Percentiles rank a stretch among this genome's conserved stretches.
phyloP scores from a whole-genome alignment of 2,113 vertebrate species.

The Bungarus multicinctus region DNA sequence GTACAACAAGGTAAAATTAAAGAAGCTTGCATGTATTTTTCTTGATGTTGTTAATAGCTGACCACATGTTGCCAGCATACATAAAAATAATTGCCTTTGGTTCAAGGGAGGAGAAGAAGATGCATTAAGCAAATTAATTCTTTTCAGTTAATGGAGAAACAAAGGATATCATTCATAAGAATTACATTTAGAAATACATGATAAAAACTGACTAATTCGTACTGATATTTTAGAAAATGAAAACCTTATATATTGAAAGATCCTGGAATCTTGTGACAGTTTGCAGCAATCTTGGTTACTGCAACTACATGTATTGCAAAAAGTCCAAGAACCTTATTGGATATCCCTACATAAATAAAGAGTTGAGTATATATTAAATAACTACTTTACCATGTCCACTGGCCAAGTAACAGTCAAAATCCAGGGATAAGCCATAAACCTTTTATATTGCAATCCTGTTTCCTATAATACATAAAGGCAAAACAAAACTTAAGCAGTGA shows the following conservation, averaged over 20 bases:
- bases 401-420: constrained; percentile 94
- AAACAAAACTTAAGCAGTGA: neutral
- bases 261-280: neutral
- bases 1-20: neutral
- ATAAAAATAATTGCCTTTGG: neutral
- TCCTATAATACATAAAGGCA: constrained; percentile 64
- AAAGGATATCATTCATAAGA: neutral
- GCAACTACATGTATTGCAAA: neutral
- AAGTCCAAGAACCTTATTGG: neutral
- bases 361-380: neutral
- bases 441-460: constrained; percentile 87
- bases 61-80: neutral
- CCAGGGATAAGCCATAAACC: constrained; percentile 89
- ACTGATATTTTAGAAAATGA: neutral
- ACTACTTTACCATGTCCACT: constrained; percentile 73
- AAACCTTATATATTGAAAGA: neutral
- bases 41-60: neutral
- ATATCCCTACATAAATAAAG: no score
- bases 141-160: neutral
- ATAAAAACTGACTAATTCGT: neutral
- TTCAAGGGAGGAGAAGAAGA: neutral
- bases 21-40: neutral
- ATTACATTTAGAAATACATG: neutral
- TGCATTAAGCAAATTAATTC: neutral
- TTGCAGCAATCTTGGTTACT: neutral